Evolutionary conservation across 1,140 invertebrate species (phyloP), one percentile per base, ranked within the genome.

Genomic region (Lethocerus indicus): DNA sequence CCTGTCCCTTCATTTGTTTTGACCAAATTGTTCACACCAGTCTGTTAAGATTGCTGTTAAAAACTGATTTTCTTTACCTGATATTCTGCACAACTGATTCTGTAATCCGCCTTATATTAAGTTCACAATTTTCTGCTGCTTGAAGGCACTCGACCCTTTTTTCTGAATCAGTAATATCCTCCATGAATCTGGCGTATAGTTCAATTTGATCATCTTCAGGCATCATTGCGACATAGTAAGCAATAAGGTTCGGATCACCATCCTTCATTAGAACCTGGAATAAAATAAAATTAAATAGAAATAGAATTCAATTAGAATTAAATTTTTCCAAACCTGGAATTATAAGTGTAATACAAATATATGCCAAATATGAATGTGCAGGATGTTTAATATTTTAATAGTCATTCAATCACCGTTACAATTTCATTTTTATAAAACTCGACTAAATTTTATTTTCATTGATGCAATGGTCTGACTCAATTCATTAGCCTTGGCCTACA

Each of bases 81-180:
- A 87, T 79, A 60, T 76, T 81, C 59, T 88, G 83, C 0, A 93
- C 87, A 1, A 90, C 80, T 32, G 78, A 65, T 60, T 82, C 80
- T 0, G 87, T 88, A 25, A 92, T 87, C 1, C 74, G 74, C 47
- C 79, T 73, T n/a, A 92, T 73, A 67, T 90, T 80, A 18, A 95
- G 66, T n/a, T 81, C 81, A 24, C 76, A 78, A 51, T 79, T 69
- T 59, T 83, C 70, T 2, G 81, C 85, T 16, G 77, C 72, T 16
- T 65, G 58, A 6, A 88, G 60, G 50, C 78, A 79, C n/a, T 61
- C 56, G 32, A 63, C 63, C 1, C 74, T 68, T 48, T 81, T 73
- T 21, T 79, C 73, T 52, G 70, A 66, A 40, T 80, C 77, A 13
- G 70, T 67, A 18, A 87, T 71, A 41, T 67, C 71, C 60, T 85